Evolutionary conservation across 2,888 invertebrate species (phyloP).

Genomic region (Acanthopleura granulata): DNA sequence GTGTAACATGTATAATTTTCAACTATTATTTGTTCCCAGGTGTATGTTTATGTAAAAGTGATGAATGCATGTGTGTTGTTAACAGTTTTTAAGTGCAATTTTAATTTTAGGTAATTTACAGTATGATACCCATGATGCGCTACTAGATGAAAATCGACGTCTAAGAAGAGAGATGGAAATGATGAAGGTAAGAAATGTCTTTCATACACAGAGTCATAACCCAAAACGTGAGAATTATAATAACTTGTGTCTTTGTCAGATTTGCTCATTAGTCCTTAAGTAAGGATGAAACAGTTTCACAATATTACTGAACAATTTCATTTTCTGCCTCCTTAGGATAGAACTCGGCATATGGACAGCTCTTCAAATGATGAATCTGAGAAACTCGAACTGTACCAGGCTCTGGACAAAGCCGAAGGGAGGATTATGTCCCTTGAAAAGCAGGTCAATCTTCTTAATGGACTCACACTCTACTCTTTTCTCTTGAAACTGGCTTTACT

Average conservation of each 20-base stretch:
- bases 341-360: too few relatives aligned
- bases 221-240: background rate
- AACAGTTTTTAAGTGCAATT: background rate
- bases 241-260: background rate
- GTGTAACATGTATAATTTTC: too few relatives aligned
- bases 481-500: too few relatives aligned
- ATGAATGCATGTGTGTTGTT: background rate
- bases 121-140: slow-evolving; percentile 50
- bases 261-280: background rate
- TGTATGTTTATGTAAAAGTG: background rate
- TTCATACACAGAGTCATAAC: too few relatives aligned
- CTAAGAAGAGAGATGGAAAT: slow-evolving; percentile 57
- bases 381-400: slow-evolving; percentile 63
- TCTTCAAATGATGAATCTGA: slow-evolving; percentile 40
- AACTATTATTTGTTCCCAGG: too few relatives aligned
- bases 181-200: slow-evolving; percentile 41
- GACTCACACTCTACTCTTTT: too few relatives aligned
- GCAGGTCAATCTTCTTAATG: slow-evolving; percentile 46
- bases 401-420: slow-evolving; percentile 61
- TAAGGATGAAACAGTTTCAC: background rate
- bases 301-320: too few relatives aligned
- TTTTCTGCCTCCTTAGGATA: too few relatives aligned
- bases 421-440: slow-evolving; percentile 65
- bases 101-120: slow-evolving; percentile 12
- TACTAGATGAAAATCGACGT: slow-evolving; percentile 60